Evolutionary conservation across 2,113 vertebrate genomes (phyloP), one percentile per base, ranked within the genome.

Genomic region (Hyperopisus bebe): DNA sequence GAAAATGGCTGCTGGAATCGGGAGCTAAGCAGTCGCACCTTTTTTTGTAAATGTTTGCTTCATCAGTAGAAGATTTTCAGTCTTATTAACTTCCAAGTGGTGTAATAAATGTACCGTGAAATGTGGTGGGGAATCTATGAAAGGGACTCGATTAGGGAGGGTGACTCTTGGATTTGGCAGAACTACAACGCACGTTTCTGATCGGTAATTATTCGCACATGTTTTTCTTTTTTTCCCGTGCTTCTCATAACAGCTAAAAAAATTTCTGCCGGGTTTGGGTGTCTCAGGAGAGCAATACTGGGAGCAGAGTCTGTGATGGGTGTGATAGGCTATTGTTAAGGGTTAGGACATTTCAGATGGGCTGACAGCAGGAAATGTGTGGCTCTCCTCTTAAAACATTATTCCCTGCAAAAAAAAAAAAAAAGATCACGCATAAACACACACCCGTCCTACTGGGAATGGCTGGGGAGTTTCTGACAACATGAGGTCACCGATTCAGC

Each of bases 401-500:
- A 31, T 31, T 85, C 86, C 17, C n/a, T 53, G n/a, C 77, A 90
- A 84, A 82, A 87, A 44, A 66, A 10, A 66, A 58, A 58, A 10
- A 27, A 58, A 62, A 4, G 62, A 31, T 35, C 58, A 51, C 83
- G 47, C 27, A 42, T 50, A 90, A 35, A 88, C 70, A 90, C 35
- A 47, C 86, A 88, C 89, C 53, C 83, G 53, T 86, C n/a, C 53
- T 48, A 11, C 42, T 91, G 89, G 91, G 80, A 88, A 86, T 84
- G 83, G 91, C 21, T 13, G 77, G 89, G 83, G 74, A 80, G 47
- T 89, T 88, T 88, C 90, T 90, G 89, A 58, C 87, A 90, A 92
- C 89, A 91, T 93, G 90, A 93, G 89, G 90, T 94, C 92, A 88
- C 89, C 83, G 35, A 47, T 58, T 88, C 50, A 50, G 50, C 42